Evolutionary conservation across 2,888 invertebrate species (phyloP).

Genomic region (Caenorhabditis wallacei): DNA sequence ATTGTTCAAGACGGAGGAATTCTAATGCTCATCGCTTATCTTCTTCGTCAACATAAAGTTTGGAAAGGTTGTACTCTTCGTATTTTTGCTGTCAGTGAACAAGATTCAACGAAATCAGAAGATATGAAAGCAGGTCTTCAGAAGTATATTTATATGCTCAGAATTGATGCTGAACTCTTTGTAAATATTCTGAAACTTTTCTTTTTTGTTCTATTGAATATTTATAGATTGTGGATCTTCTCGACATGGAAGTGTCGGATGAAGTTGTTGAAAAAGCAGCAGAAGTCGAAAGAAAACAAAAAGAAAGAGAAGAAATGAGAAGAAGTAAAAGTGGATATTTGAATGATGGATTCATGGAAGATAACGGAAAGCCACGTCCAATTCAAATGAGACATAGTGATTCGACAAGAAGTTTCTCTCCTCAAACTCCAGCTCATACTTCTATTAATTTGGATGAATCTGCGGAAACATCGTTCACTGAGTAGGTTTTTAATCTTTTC

Average conservation of each 20-base stretch:
- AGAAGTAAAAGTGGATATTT: constrained; percentile 64
- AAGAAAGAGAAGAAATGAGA: constrained; percentile 85
- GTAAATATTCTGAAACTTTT: constrained; percentile 53
- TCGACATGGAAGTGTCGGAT: constrained; percentile 97
- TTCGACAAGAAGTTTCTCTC: constrained; percentile 59
- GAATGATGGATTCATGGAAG: constrained; percentile 62
- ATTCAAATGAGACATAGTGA: constrained; percentile 56
- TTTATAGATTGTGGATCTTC: constrained; percentile 86
- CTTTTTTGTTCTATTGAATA: too few relatives aligned
- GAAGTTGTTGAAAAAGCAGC: constrained; percentile 98
- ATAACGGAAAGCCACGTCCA: constrained; percentile 54
- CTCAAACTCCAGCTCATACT: constrained; percentile 34
- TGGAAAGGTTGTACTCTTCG: constrained; percentile 99
- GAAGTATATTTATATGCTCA: constrained; percentile 96
- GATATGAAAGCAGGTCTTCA: constrained; percentile 97
- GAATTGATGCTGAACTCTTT: constrained; percentile 91
- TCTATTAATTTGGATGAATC: constrained; percentile 62
- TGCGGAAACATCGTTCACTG: constrained; percentile 66
- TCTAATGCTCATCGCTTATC: constrained; percentile 90
- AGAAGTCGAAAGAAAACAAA: constrained; percentile 98
- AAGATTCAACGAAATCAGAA: constrained; percentile 87
- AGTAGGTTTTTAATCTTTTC: too few relatives aligned
- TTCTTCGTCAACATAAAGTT: constrained; percentile 90
- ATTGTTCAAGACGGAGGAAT: constrained; percentile 96
- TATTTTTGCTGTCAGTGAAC: constrained; percentile 98